Conservation (phyloP, 2,113 vertebrate species). For the Neodontobutis hainanensis region DNA sequence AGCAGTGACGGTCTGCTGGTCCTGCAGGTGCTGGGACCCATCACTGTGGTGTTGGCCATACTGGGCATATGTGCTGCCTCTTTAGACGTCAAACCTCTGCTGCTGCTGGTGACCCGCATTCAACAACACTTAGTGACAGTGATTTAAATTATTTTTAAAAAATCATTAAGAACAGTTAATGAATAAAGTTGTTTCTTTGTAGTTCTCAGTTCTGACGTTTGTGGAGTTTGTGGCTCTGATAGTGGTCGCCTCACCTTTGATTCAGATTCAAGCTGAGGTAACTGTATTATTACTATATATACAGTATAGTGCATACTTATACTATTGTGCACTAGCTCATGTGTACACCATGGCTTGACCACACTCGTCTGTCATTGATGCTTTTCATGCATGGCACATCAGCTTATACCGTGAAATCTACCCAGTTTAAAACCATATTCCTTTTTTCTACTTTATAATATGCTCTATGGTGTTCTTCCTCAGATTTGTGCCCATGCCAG, state of each 20-base stretch:
- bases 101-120: conserved; percentile 56
- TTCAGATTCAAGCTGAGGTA: conserved; percentile 64
- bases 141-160: neutral
- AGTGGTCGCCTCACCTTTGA: conserved; percentile 60
- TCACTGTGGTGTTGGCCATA: conserved; percentile 57
- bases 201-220: conserved; percentile 64
- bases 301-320: too few relatives aligned
- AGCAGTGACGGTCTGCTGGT: conserved; percentile 46
- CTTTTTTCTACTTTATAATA: too few relatives aligned
- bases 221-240: conserved; percentile 71
- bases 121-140: conserved; percentile 1
- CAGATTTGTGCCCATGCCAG: too few relatives aligned
- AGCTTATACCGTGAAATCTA: too few relatives aligned
- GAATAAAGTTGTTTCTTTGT: neutral
- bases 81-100: conserved; percentile 48
- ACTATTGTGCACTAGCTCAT: too few relatives aligned
- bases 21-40: conserved; percentile 64
- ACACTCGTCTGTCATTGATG: too few relatives aligned
- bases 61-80: conserved; percentile 54
- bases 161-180: too few relatives aligned
- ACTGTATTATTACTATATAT: neutral
- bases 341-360: too few relatives aligned
- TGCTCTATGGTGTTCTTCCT: too few relatives aligned
- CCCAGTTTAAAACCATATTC: too few relatives aligned
- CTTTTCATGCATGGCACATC: too few relatives aligned